A percentile compares a stretch with the other conserved stretches of the same genome.
phyloP scores from a whole-genome alignment of 1,140 invertebrate species.

The Diorhabda sublineata region DNA sequence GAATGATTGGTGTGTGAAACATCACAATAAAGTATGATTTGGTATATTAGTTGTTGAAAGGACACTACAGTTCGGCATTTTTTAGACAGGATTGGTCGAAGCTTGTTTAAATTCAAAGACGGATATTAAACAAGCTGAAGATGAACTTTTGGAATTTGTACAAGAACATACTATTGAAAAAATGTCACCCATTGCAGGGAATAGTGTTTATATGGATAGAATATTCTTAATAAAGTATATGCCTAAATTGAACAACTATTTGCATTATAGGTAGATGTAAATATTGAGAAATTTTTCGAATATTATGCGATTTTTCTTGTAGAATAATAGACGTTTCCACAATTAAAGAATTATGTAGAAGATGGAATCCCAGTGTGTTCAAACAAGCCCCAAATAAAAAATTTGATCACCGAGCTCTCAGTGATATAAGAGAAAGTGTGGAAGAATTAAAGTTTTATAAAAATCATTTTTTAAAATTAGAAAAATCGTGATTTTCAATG shows the following conservation, averaged over 20 bases:
- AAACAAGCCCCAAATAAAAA: conserved; percentile 60
- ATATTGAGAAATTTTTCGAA: not conserved
- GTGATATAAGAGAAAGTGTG: conserved; percentile 85
- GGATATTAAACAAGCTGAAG: conserved; percentile 63
- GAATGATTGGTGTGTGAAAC: conserved; percentile 75
- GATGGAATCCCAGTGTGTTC: conserved; percentile 68
- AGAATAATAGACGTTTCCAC: conserved; percentile 88
- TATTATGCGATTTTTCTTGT: not conserved
- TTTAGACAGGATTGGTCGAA: conserved; percentile 72
- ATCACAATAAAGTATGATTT: conserved; percentile 64
- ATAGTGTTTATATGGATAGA: conserved; percentile 83
- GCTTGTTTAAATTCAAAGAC: conserved; percentile 65
- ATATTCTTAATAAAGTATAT: conserved; percentile 74
- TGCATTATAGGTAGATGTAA: conserved; percentile 68
- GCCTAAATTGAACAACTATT: conserved; percentile 68
- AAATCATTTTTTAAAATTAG: conserved; percentile 40
- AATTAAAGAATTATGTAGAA: conserved; percentile 76
- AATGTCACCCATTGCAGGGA: conserved; percentile 76
- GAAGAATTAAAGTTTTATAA: conserved; percentile 63
- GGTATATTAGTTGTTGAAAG: not conserved
- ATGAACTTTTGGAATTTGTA: conserved; percentile 69
- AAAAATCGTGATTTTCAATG: not conserved
- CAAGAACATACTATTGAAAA: conserved; percentile 61
- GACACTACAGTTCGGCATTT: conserved; percentile 24
- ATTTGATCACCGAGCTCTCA: conserved; percentile 67